These are phyloP conservation scores for Micronycteris hirsuta DNA, from an alignment of 2,113 vertebrate species.

Conservation along the genomic window DNA sequence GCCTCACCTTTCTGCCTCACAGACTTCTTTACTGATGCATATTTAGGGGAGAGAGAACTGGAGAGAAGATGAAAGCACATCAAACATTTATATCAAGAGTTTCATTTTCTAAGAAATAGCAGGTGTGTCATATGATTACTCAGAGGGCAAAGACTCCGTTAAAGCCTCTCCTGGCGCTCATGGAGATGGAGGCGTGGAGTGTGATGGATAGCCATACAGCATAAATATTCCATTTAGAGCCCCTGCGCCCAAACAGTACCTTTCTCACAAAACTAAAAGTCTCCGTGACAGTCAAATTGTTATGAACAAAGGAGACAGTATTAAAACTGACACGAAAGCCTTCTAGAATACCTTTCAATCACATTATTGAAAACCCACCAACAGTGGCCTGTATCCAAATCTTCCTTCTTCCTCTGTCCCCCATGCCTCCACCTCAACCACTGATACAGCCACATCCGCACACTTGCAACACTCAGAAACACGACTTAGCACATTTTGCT, in stretches of 20 bases:
- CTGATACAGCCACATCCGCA: accelerated
- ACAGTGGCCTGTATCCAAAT: neutral
- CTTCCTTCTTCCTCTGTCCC: neutral
- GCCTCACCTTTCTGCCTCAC: conserved; percentile 56
- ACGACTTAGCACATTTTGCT: neutral
- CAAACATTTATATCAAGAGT: conserved; percentile 56
- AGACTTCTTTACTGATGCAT: conserved; percentile 54
- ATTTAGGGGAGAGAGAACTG: conserved; percentile 35
- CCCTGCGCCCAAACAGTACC: neutral
- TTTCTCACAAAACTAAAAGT: neutral
- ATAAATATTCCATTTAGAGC: conserved; percentile 4
- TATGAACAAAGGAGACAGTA: neutral
- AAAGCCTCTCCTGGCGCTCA: neutral
- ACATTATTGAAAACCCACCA: neutral
- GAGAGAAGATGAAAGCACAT: conserved; percentile 59
- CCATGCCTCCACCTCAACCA: accelerated
- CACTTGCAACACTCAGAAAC: neutral
- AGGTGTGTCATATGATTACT: conserved; percentile 15
- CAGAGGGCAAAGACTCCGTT: neutral
- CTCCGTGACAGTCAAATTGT: neutral
- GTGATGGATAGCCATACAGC: neutral
- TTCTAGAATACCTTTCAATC: neutral
- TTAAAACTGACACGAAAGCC: neutral
- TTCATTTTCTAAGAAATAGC: conserved; percentile 55
- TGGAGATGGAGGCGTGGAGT: neutral